Evolutionary conservation across 2,888 invertebrate species (phyloP).

Genomic region (Vandiemenella viatica): DNA sequence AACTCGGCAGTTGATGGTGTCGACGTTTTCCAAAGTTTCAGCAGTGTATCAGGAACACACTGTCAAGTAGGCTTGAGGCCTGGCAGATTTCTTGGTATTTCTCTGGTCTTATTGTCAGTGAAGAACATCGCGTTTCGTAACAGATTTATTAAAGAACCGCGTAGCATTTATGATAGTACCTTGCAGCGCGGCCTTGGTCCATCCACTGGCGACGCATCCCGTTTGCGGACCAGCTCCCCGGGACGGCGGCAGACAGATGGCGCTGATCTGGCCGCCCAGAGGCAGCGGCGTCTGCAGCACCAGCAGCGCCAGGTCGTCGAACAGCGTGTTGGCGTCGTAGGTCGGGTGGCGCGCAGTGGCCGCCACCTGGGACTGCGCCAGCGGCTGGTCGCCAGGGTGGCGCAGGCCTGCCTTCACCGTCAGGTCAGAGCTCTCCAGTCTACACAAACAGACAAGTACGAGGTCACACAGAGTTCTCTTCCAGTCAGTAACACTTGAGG

Average conservation of each 20-base stretch:
- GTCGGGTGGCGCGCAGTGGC: slow-evolving; percentile 54
- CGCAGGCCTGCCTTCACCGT: slow-evolving; percentile 54
- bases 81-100: too few relatives aligned
- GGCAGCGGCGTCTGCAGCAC: slow-evolving; percentile 42
- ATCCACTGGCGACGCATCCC: slow-evolving; percentile 64
- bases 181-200: slow-evolving; percentile 66
- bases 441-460: slow-evolving; percentile 24
- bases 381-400: neutral
- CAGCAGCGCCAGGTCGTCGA: slow-evolving; percentile 57
- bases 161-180: too few relatives aligned
- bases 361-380: slow-evolving; percentile 45
- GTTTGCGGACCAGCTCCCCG: slow-evolving; percentile 22
- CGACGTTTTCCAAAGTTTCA: too few relatives aligned
- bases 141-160: too few relatives aligned
- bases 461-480: too few relatives aligned
- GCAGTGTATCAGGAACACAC: too few relatives aligned
- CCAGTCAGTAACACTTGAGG: too few relatives aligned
- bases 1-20: too few relatives aligned
- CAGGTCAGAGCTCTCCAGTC: slow-evolving; percentile 46
- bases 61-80: too few relatives aligned
- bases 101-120: too few relatives aligned
- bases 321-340: slow-evolving; percentile 42
- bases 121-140: too few relatives aligned
- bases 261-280: slow-evolving; percentile 54
- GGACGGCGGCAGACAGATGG: slow-evolving; percentile 49